Evolutionary conservation across 2,888 invertebrate genomes (phyloP).

Genomic region (Mimachlamys varia): DNA sequence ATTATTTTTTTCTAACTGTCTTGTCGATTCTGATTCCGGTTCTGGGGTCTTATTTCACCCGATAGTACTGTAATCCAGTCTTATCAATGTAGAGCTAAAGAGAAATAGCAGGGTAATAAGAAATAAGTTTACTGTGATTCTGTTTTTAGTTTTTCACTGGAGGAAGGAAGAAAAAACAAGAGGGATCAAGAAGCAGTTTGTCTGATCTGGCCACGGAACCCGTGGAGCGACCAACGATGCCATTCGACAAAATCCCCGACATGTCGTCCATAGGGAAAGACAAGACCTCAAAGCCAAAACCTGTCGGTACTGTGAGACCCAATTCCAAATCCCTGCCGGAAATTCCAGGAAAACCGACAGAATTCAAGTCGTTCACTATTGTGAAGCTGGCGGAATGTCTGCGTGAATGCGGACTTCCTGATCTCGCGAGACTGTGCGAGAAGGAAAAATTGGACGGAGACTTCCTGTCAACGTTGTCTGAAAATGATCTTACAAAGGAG

Average conservation of each 20-base stretch:
- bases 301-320: neutral
- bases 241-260: neutral
- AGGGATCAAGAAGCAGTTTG: neutral
- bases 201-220: neutral
- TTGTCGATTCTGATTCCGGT: too few species aligned
- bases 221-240: neutral
- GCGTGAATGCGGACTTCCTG: constrained; percentile 54
- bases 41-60: too few species aligned
- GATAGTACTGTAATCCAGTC: too few species aligned
- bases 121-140: neutral
- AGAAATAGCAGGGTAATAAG: too few species aligned
- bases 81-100: too few species aligned
- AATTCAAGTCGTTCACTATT: constrained; percentile 50
- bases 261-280: constrained; percentile 21
- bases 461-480: constrained; percentile 53
- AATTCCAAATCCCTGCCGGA: neutral
- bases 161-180: constrained; percentile 21
- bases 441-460: constrained; percentile 56
- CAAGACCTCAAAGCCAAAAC: neutral
- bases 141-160: constrained; percentile 24
- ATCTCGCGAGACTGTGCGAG: constrained; percentile 54
- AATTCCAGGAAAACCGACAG: neutral
- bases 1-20: too few species aligned
- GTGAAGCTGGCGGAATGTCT: constrained; percentile 55
- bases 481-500: constrained; percentile 48